Evolutionary conservation across 2,113 vertebrate species (phyloP), one percentile per base, ranked within the genome.

Genomic region (Heterotis niloticus): DNA sequence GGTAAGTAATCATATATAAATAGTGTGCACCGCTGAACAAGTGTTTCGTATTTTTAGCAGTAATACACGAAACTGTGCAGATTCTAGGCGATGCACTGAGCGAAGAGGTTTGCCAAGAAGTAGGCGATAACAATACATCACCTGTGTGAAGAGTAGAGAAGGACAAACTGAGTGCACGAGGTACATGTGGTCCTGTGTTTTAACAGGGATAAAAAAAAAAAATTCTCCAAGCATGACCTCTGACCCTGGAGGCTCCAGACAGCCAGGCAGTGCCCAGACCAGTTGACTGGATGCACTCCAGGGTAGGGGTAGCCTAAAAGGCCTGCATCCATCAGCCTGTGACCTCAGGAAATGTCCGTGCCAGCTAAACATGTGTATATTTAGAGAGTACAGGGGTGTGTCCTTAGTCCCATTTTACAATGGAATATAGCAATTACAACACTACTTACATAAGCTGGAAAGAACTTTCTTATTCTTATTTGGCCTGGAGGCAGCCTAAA

Each of bases 201-300:
- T 24, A 34, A 60, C 54, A 24, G 66, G 66, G 54, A 70, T 78
- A 70, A 34, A 69, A 56, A 69, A 56, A 18, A 28, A 69, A 17
- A 18, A 28, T 28, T 60, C 12, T 29, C 5, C 20, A 23, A 54
- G 11, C 59, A 18, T 28, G 77, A 78, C 77, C 24, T 78, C 13
- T 78, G 66, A 78, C 77, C 77, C 28, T 18, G 10, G 28, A 26
- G 13, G 77, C 67, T 78, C 77, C 66, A 70, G 56, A 51, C 28
- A 56, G 77, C 34, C 66, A 78, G 20, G 66, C 66, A 29, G 66
- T 29, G 28, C 76, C 76, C 64, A 77, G 64, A 67, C 64, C 51
- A 77, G 76, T 26, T 65, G 51, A 77, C 76, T 67, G 62, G 64
- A 20, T 51, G 44, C 18, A 20, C 64, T 52, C 20, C 74, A 64